Conservation (phyloP, 2,888 invertebrate species). For the Drosophila buzzatii region DNA sequence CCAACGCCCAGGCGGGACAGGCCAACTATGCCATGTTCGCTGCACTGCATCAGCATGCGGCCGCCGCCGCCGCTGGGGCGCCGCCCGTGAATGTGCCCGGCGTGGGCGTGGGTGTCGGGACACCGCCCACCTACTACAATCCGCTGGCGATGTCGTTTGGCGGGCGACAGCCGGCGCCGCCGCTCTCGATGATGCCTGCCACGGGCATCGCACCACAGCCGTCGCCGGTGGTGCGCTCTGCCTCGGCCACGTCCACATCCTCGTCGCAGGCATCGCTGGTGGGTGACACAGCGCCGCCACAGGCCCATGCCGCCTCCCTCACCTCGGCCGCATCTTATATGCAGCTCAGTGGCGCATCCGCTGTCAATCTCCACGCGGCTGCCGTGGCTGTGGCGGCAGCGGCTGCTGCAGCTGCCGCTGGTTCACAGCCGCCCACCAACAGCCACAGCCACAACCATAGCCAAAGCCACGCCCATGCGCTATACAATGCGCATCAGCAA, state of each 20-base stretch:
- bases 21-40: slow-evolving; percentile 82
- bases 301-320: slow-evolving; percentile 82
- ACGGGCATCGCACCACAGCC: slow-evolving; percentile 76
- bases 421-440: slow-evolving; percentile 83
- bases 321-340: slow-evolving; percentile 72
- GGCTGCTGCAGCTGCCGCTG: slow-evolving; percentile 62
- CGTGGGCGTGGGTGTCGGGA: slow-evolving; percentile 36
- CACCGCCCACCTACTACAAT: slow-evolving; percentile 83
- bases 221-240: slow-evolving; percentile 86
- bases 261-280: slow-evolving; percentile 83
- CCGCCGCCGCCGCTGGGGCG: slow-evolving; percentile 47
- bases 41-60: slow-evolving; percentile 82
- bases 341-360: slow-evolving; percentile 52
- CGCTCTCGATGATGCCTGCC: slow-evolving; percentile 66
- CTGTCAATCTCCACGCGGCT: slow-evolving; percentile 55
- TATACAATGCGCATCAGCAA: slow-evolving; percentile 42
- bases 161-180: slow-evolving; percentile 60
- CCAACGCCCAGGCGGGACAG: slow-evolving; percentile 82
- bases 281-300: slow-evolving; percentile 83
- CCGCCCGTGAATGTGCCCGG: slow-evolving; percentile 15
- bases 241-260: slow-evolving; percentile 85
- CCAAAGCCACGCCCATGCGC: slow-evolving; percentile 57
- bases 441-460: slow-evolving; percentile 61
- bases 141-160: slow-evolving; percentile 79
- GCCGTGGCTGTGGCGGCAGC: slow-evolving; percentile 59